Percentiles rank a stretch among this genome's conserved stretches.
phyloP scores from a whole-genome alignment of 2,797 vertebrate genomes.

The Sphenopsis melanotis region DNA sequence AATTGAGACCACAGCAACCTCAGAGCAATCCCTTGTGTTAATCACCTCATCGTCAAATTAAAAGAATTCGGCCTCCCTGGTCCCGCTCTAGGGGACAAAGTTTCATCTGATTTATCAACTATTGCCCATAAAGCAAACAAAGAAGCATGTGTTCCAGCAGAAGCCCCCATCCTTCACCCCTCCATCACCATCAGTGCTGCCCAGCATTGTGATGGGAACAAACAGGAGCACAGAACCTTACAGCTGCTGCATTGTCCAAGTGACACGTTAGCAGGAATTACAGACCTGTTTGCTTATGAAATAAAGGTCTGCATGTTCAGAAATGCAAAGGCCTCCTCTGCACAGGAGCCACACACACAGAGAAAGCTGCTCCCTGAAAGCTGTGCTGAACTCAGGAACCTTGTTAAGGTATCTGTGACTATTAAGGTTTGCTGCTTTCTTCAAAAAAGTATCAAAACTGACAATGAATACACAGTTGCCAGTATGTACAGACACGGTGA shows the following conservation, averaged over 20 bases:
- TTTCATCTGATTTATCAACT: slow-evolving; percentile 32
- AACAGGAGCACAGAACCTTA: not conserved
- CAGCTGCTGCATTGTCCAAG: slow-evolving; percentile 17
- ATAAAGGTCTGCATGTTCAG: not conserved
- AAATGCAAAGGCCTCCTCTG: not conserved
- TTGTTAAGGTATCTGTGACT: not conserved
- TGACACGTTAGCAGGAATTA: not conserved
- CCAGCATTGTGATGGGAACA: slow-evolving; percentile 6
- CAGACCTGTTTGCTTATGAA: not conserved
- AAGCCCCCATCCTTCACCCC: not conserved
- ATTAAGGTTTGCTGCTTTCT: not conserved
- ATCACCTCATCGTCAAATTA: not conserved
- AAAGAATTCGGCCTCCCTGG: not conserved
- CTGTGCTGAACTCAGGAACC: not conserved
- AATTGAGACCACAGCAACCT: not conserved
- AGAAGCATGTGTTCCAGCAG: not conserved
- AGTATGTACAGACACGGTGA: rapidly evolving
- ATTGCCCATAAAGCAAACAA: slow-evolving; percentile 6
- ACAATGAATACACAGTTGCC: not conserved
- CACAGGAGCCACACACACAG: not conserved
- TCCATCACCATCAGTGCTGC: not conserved
- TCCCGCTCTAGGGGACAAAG: not conserved
- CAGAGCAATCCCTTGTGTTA: not conserved
- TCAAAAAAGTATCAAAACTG: not conserved
- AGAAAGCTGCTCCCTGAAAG: not conserved